phyloP scores from a whole-genome alignment of 2,113 vertebrate genomes.

The Anoura caudifer region DNA sequence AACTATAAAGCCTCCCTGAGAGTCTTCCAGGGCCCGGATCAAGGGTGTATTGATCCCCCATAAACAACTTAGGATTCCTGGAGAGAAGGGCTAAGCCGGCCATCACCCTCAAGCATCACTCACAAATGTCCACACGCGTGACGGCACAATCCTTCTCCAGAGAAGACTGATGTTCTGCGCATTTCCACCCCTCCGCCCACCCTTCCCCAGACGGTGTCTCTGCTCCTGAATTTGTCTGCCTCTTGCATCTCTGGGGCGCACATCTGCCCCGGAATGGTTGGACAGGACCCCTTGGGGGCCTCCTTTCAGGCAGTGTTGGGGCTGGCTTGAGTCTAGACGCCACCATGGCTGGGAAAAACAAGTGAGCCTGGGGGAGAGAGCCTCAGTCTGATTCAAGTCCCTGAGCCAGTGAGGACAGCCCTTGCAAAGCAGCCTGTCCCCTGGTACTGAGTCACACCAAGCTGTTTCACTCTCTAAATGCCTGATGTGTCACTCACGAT shows the following conservation, averaged over 20 bases:
- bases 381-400: not conserved
- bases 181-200: not conserved
- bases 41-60: not conserved
- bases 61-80: not conserved
- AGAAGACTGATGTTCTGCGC: not conserved
- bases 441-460: fast-evolving
- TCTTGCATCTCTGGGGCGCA: not conserved
- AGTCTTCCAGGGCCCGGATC: not conserved
- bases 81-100: not conserved
- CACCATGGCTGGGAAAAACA: not conserved
- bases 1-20: not conserved
- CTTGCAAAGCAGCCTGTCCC: too few species aligned
- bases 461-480: not conserved
- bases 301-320: not conserved
- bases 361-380: not conserved
- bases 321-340: not conserved
- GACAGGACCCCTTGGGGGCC: not conserved
- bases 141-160: not conserved
- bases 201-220: not conserved
- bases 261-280: too few species aligned
- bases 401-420: fast-evolving
- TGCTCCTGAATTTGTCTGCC: not conserved
- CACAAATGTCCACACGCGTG: not conserved
- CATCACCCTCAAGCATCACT: not conserved
- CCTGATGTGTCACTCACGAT: not conserved